A percentile compares a stretch with the other conserved stretches of the same genome.
These are phyloP conservation scores for Arrhopalites spinosus DNA, from an alignment of 2,888 invertebrate species.

Conservation along the genomic window DNA sequence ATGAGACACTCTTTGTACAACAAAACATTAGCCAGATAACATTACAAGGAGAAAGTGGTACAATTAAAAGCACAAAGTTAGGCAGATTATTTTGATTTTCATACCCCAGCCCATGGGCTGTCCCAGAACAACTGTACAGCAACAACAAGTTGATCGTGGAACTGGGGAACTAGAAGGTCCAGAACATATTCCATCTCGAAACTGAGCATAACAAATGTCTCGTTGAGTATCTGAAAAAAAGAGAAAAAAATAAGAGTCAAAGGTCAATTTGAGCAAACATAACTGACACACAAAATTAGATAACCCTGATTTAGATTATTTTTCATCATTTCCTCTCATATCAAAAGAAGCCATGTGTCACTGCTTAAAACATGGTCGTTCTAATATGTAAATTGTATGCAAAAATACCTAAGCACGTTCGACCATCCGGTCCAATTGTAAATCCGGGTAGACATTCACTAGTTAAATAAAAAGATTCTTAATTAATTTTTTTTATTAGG, in stretches of 20 bases:
- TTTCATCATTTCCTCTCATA: too few relatives aligned
- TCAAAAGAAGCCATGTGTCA: not conserved
- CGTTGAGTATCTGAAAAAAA: constrained; percentile 71
- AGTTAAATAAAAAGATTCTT: too few relatives aligned
- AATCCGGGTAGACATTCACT: constrained; percentile 71
- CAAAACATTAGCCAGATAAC: too few relatives aligned
- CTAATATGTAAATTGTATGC: not conserved
- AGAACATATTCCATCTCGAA: constrained; percentile 75
- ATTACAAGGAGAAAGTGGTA: too few relatives aligned
- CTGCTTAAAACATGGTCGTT: too few relatives aligned
- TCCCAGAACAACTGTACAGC: constrained; percentile 71
- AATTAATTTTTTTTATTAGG: too few relatives aligned
- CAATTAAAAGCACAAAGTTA: too few relatives aligned
- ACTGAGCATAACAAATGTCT: constrained; percentile 81
- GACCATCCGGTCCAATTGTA: constrained; percentile 74
- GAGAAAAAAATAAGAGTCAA: too few relatives aligned
- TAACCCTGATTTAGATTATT: too few relatives aligned
- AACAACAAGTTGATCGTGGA: constrained; percentile 85
- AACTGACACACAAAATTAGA: too few relatives aligned
- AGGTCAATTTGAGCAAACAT: not conserved
- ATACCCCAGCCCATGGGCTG: constrained; percentile 78
- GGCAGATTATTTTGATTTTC: too few relatives aligned
- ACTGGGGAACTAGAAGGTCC: constrained; percentile 76
- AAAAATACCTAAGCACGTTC: constrained; percentile 72
- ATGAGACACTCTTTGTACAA: too few relatives aligned